Conservation (phyloP, 1,140 invertebrate species). For the Fopius arisanus region DNA sequence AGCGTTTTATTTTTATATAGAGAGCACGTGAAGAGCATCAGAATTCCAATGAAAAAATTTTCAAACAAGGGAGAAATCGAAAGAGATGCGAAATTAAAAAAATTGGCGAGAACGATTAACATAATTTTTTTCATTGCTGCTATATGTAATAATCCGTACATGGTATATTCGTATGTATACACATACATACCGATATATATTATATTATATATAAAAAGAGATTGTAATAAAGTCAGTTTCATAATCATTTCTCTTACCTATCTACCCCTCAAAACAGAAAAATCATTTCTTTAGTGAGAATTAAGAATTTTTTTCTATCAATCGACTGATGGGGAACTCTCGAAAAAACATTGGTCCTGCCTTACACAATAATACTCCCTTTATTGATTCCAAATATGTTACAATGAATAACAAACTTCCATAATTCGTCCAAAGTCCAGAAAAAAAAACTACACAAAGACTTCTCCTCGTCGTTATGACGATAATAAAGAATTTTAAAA, state of each 20-base stretch:
- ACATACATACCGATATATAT: conserved; percentile 48
- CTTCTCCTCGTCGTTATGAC: neutral
- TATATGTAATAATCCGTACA: conserved; percentile 60
- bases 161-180: conserved; percentile 43
- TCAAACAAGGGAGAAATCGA: neutral
- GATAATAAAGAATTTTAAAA: neutral
- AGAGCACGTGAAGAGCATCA: conserved; percentile 45
- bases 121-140: conserved; percentile 52
- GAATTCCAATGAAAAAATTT: conserved; percentile 38
- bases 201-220: conserved; percentile 38
- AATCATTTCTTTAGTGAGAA: too few relatives aligned
- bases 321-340: too few relatives aligned
- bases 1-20: conserved; percentile 63
- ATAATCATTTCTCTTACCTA: conserved; percentile 9
- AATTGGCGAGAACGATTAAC: conserved; percentile 12
- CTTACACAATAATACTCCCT: neutral
- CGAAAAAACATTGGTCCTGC: too few relatives aligned
- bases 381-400: conserved; percentile 1
- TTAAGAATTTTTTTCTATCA: too few relatives aligned
- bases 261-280: neutral
- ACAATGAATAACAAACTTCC: conserved; percentile 3
- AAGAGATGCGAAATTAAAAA: conserved; percentile 25
- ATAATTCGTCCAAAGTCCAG: neutral
- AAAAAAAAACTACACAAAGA: neutral
- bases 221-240: conserved; percentile 46